These are phyloP conservation scores for Zenarchopterus dispar DNA, from an alignment of 2,797 vertebrate species.

Conservation along the genomic window DNA sequence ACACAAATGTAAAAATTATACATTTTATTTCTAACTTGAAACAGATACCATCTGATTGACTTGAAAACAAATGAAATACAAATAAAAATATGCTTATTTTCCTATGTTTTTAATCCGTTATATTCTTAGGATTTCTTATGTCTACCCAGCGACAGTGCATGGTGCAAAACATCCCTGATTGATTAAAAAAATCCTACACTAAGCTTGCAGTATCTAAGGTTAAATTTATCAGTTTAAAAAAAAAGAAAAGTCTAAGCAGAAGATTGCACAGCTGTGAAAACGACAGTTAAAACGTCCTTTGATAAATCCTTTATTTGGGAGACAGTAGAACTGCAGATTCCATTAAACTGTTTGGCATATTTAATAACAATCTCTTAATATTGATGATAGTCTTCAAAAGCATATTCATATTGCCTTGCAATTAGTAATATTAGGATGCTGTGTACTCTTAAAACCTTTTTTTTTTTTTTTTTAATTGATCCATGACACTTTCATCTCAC, in stretches of 20 bases:
- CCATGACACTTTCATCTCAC: no score
- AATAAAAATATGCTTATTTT: slow-evolving; percentile 74
- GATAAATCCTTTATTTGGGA: slow-evolving; percentile 39
- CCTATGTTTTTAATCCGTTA: slow-evolving; percentile 46
- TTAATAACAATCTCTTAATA: slow-evolving; percentile 22
- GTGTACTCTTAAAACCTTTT: no score
- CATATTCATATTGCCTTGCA: no score
- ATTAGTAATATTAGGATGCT: no score
- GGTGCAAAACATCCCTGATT: slow-evolving; percentile 84
- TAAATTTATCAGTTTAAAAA: slow-evolving; percentile 67
- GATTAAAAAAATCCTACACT: slow-evolving; percentile 74
- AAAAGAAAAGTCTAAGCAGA: slow-evolving; percentile 53
- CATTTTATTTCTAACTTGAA: slow-evolving; percentile 80
- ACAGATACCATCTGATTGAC: slow-evolving; percentile 78
- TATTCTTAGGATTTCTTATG: slow-evolving; percentile 65
- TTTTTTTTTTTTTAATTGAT: no score
- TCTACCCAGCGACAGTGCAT: slow-evolving; percentile 81
- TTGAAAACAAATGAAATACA: slow-evolving; percentile 77
- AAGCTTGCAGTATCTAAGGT: slow-evolving; percentile 59
- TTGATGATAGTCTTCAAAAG: not conserved
- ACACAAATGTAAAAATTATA: slow-evolving; percentile 74
- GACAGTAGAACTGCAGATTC: slow-evolving; percentile 29
- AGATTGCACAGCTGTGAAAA: slow-evolving; percentile 69
- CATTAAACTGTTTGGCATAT: slow-evolving; percentile 20
- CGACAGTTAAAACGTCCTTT: slow-evolving; percentile 40